phyloP scores from a whole-genome alignment of 2,797 vertebrate genomes.

The Oreortyx pictus region DNA sequence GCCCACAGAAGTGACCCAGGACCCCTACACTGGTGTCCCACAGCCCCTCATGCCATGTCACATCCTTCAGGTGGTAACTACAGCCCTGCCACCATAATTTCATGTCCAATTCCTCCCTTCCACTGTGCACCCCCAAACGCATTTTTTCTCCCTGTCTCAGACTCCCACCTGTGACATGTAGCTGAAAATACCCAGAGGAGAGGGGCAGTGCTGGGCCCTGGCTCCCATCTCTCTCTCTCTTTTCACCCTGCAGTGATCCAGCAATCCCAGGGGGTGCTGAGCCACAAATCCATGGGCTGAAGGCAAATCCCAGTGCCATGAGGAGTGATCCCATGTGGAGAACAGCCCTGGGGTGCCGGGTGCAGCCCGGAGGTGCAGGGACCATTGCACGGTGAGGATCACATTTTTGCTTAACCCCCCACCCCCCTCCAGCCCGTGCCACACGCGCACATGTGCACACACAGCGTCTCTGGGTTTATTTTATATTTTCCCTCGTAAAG shows the following conservation, averaged over 20 bases:
- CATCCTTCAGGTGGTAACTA: neutral
- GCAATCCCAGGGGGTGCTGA: neutral
- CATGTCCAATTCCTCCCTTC: neutral
- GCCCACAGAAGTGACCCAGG: accelerated
- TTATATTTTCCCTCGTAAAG: conserved; percentile 81
- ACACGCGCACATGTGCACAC: neutral
- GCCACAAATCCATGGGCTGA: neutral
- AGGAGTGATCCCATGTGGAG: neutral
- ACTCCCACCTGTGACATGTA: neutral
- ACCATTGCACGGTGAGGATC: neutral
- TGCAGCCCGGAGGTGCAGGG: neutral
- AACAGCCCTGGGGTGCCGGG: neutral
- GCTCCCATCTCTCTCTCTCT: accelerated
- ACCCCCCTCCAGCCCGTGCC: neutral
- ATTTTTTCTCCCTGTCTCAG: neutral
- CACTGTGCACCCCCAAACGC: neutral
- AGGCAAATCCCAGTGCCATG: neutral
- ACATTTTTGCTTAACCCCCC: neutral
- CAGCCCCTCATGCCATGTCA: accelerated
- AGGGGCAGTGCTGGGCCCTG: neutral
- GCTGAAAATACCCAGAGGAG: accelerated
- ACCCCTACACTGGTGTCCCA: neutral
- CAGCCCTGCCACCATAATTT: neutral
- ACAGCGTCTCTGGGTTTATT: conserved; percentile 69
- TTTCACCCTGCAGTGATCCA: neutral